Base-by-base conservation (phyloP, 2,888 invertebrate genomes). In the Drosophila paracracens region DNA sequence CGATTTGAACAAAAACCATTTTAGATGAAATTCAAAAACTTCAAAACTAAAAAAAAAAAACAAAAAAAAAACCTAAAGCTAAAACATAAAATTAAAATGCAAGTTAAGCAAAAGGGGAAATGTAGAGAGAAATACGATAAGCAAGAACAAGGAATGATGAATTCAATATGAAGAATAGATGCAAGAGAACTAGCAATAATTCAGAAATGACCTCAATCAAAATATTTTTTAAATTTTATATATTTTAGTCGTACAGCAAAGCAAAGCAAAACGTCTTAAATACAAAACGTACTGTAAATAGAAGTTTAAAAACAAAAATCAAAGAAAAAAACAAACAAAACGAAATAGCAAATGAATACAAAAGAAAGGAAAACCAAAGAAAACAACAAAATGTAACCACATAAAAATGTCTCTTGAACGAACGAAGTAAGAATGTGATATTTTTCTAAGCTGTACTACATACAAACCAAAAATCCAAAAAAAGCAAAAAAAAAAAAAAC, bases 401-500 rank as follows among this genome's bases (percentile, higher is more conserved):
- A 75, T 75, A 46, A 69, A 87, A 91, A 88, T 91, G 89, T 93
- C 92, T 93, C 92, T 92, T 91, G 93, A 93, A 92, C 92, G 92
- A 93, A 93, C 93, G 93, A 93, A 93, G 92, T 92, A 92, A 92
- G 92, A 92, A 93, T 93, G 93, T 93, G 93, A 93, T 93, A 93
- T 93, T 93, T 93, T 93, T 93, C 92, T 93, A 93, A 91, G 91
- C 85, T 87, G 89, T 89, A 91, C 82, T 83, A 89, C 88, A 78
- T 77, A 83, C 80, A 70, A 69, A 85, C 80, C 71, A 80, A 79
- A 51, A 60, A 79, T 62, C 68, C 77, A 72, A 70, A 72, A 69
- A 52, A 51, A 69, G 60, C 62, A 63, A 57, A 35, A 54, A 70
- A 65, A 65, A 54, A 71, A 62, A 59, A 68, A 35, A 58, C 48